Evolutionary conservation across 2,888 invertebrate genomes (phyloP), one percentile per base, ranked within the genome.

Genomic region (Nebria brevicollis): DNA sequence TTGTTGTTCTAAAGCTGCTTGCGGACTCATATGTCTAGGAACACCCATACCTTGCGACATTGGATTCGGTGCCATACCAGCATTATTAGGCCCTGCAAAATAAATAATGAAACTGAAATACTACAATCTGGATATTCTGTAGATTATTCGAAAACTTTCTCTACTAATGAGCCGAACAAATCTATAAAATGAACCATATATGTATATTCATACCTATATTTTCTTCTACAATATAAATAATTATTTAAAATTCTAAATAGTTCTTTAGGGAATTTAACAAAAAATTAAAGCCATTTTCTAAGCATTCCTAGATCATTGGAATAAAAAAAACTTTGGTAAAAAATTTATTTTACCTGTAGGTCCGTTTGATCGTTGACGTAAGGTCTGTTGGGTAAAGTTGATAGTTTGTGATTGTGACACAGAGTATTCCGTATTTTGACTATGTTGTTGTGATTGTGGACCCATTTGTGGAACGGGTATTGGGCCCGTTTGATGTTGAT

Each of bases 391-490:
- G 41, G 94, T 94, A 89, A 96, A 96, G 90, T 95, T 96, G 87
- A 96, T 95, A 83, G 95, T 95, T 89, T 96, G 96, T 85, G 95
- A 93, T 90, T 96, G 96, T 66, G 95, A 94, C 88, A 95, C 93
- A 68, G 94, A 94, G 87, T 95, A 95, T 83, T 94, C 93, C 2
- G 77, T 26, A 11, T 76, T 75, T 70, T 82, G 82, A 20, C 82
- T 77, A 75, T 82, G 83, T 41, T 83, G 83, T 64, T 15, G 65
- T 13, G 77, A 64, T 77, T 83, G 83, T 72, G 82, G 81, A 15
- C 75, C 78, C 66, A 81, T 54, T 43, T 75, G 82, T 15, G 82
- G 73, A 20, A 64, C 75, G 7, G 75, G 75, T 20, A 20, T 20
- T 6, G 75, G 13, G 13, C 79, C 79, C 4, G 82, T 80, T 73